Base-by-base conservation (phyloP, 2,113 vertebrate species). In the Rhynchomys soricoides region DNA sequence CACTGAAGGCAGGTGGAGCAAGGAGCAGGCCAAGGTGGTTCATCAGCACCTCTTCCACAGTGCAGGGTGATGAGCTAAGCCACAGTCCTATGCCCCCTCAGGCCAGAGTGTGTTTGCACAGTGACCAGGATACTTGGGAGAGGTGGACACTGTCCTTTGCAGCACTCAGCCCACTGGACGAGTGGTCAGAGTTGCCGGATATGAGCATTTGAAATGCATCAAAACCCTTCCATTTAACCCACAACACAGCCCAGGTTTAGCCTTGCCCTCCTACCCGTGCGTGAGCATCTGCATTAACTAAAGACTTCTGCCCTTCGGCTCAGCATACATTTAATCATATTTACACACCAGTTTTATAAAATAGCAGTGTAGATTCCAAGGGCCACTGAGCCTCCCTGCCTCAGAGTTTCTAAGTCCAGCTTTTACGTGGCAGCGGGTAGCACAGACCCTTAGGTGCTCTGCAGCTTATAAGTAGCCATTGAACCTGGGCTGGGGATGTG, bases 11-110 rank as follows among this genome's bases (percentile, higher is more conserved):
- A 97, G 97, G 95, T 45, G 43, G 82, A 86, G 92, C 91, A 62
- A 94, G 96, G 95, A 96, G 96, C 92, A 73, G 70, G 86, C 48
- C 90, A 81, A 93, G 97, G 88, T 92, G 95, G n/a, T 40, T 70
- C 96, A 64, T 34, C 97, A 31, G 91, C 0, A 2, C 93, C 71
- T 91, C 87, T 94, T 37, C 37, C 9, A 26, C 43, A 31, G 75
- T 48, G 95, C 57, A 31, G 2, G 48, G 59, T 48, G 43, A 48
- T 24, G 29, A 8, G 75, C 43, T 21, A 7, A 50, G 45, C 55
- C 26, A 0, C 19, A 4, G 0, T 17, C 57, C 79, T n/a, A 26
- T 66, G 92, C 29, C 78, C 87, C 93, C 31, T 55, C 34, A 78
- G 81, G 77, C 74, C 78, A 59, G 70, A 15, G 29, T 57, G 66